phyloP scores from a whole-genome alignment of 2,113 vertebrate species.

The Corythornis madagascariensis region DNA sequence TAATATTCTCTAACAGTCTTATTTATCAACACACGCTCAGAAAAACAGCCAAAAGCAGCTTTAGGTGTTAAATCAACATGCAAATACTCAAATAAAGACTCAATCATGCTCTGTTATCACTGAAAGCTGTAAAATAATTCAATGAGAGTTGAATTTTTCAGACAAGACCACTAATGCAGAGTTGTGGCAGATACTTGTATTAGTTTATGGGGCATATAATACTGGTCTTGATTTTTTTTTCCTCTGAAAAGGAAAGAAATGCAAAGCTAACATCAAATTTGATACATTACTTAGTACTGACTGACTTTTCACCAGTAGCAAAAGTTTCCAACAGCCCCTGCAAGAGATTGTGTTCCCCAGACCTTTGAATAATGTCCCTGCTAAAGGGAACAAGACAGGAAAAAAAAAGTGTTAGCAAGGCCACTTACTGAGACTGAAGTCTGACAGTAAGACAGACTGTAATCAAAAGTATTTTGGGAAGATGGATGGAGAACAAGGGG shows the following conservation, averaged over 20 bases:
- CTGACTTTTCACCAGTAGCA: neutral
- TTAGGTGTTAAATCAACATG: neutral
- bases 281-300: neutral
- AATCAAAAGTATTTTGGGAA: conserved; percentile 55
- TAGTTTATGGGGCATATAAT: neutral
- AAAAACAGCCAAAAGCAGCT: neutral
- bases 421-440: conserved; percentile 14
- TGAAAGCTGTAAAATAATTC: neutral
- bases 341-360: neutral
- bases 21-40: neutral
- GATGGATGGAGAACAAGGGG: conserved; percentile 5
- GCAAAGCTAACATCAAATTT: neutral
- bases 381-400: neutral
- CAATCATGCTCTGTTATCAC: neutral
- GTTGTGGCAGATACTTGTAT: neutral
- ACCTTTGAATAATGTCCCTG: neutral
- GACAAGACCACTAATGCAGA: neutral
- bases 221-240: neutral
- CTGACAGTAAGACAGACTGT: neutral
- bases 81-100: neutral
- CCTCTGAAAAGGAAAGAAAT: neutral
- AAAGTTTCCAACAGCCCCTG: neutral
- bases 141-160: neutral
- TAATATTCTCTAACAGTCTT: neutral
- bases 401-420: neutral